phyloP scores from a whole-genome alignment of 2,797 vertebrate species.

The Hirundo rustica region DNA sequence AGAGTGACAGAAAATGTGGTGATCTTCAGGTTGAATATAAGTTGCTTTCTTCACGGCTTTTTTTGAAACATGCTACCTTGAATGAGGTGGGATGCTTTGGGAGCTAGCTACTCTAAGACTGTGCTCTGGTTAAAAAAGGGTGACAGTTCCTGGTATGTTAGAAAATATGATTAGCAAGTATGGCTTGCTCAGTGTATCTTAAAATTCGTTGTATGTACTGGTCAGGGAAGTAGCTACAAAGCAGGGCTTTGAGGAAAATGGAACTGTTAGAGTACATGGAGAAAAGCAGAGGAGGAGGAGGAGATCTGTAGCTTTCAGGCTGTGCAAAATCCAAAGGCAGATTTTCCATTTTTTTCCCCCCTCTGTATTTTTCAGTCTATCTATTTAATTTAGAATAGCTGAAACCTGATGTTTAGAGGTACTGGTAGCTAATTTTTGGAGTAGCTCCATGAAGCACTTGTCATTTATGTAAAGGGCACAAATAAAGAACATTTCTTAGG shows the following conservation, averaged over 20 bases:
- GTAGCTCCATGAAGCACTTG: neutral
- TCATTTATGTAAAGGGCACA: neutral
- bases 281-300: neutral
- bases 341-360: accelerated
- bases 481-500: neutral
- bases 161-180: neutral
- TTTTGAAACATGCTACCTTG: neutral
- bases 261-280: neutral
- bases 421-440: neutral
- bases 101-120: neutral
- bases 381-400: neutral
- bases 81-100: neutral
- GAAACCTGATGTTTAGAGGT: neutral
- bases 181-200: neutral
- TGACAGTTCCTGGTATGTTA: neutral
- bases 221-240: neutral
- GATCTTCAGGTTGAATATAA: neutral
- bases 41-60: neutral
- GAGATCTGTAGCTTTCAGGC: neutral
- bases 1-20: neutral
- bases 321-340: neutral
- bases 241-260: neutral
- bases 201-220: neutral
- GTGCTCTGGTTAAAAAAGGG: neutral
- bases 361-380: neutral